These are phyloP conservation scores for Sciurus vulgaris DNA, from an alignment of 2,797 vertebrate species.

Conservation along the genomic window DNA sequence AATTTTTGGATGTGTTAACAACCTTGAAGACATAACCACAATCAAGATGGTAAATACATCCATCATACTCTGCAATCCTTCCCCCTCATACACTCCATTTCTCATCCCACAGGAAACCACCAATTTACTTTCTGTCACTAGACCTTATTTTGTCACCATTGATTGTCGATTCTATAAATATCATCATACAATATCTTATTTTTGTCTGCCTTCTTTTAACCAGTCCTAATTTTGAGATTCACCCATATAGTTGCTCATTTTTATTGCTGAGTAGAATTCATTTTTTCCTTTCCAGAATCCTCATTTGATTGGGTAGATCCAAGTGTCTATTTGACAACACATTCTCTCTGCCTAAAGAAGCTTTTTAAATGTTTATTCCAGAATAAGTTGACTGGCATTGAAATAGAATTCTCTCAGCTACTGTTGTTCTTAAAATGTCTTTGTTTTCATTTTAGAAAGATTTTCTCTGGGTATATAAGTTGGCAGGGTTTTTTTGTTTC, in stretches of 20 bases:
- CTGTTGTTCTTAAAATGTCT: constrained; percentile 21
- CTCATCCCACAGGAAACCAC: too few species aligned
- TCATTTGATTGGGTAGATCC: neutral
- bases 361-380: neutral
- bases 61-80: neutral
- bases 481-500: neutral
- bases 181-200: neutral
- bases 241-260: neutral
- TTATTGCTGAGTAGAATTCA: neutral
- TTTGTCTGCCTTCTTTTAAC: neutral
- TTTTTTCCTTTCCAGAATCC: neutral
- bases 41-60: neutral
- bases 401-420: neutral
- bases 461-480: neutral
- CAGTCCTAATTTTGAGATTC: neutral
- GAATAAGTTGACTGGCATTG: neutral
- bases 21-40: neutral
- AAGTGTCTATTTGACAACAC: neutral
- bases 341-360: neutral
- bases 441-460: constrained; percentile 29
- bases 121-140: neutral
- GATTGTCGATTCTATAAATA: neutral
- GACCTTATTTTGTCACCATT: neutral
- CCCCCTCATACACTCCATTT: too few species aligned
- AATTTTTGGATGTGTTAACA: neutral